phyloP scores from a whole-genome alignment of 2,888 invertebrate genomes.

The Andrena bicolor region DNA sequence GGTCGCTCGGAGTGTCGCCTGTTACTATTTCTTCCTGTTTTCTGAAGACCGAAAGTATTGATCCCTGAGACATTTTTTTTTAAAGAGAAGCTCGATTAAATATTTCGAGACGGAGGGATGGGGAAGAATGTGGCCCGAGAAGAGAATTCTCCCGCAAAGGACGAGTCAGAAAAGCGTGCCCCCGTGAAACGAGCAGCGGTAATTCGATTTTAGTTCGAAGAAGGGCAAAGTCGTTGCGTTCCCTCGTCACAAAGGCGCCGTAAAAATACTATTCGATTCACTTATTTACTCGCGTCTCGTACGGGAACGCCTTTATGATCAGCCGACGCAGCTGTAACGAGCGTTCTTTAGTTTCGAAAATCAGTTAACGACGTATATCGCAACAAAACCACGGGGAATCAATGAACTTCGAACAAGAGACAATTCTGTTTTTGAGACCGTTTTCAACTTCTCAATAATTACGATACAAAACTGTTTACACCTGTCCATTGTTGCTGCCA shows the following conservation, averaged over 20 bases:
- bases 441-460: background rate
- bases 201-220: conserved; percentile 57
- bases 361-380: background rate
- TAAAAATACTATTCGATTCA: conserved; percentile 29
- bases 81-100: background rate
- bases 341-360: conserved; percentile 10
- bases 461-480: background rate
- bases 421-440: background rate
- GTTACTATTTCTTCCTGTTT: too few relatives aligned
- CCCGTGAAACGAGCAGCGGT: conserved; percentile 54
- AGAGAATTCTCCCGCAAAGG: background rate
- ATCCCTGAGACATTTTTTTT: background rate
- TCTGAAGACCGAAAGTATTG: background rate
- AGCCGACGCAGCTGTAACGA: conserved; percentile 6
- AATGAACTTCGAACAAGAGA: conserved; percentile 16
- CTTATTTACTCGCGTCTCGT: conserved; percentile 17
- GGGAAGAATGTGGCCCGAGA: background rate
- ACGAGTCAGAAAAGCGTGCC: conserved; percentile 47
- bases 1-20: too few relatives aligned
- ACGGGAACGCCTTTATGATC: conserved; percentile 23
- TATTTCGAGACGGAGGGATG: background rate
- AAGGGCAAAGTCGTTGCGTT: conserved; percentile 51
- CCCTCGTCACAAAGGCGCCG: conserved; percentile 23
- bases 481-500: background rate
- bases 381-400: conserved; percentile 14